Conservation (phyloP, 2,113 vertebrate genomes). For the Propithecus coquereli region DNA sequence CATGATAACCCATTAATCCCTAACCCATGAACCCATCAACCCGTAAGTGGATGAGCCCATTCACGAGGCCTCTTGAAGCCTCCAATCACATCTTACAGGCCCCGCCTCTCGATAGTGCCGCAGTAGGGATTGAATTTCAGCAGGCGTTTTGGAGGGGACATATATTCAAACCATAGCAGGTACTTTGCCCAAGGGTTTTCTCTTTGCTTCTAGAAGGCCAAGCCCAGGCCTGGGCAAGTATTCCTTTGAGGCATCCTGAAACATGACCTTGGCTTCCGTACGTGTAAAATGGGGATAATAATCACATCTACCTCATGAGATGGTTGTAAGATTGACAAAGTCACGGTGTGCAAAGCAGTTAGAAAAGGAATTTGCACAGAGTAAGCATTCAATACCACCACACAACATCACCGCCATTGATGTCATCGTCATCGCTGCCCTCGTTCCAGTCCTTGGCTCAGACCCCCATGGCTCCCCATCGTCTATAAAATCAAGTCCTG, state of each 20-base stretch:
- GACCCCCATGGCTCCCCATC: not conserved
- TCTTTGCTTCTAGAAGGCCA: not conserved
- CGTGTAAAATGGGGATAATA: not conserved
- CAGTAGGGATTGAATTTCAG: not conserved
- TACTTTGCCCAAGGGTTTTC: not conserved
- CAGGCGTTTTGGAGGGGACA: not conserved
- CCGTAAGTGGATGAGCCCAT: not conserved
- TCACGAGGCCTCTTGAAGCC: not conserved
- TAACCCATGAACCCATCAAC: not conserved
- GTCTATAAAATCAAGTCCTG: not conserved
- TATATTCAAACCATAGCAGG: not conserved
- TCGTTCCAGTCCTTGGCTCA: not conserved
- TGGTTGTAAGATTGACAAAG: not conserved
- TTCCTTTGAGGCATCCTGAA: not conserved
- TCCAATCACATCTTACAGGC: not conserved
- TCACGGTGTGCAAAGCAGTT: not conserved
- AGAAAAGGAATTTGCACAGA: not conserved
- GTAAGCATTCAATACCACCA: fast-evolving
- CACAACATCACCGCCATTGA: no score
- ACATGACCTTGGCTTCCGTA: not conserved
- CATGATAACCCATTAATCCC: not conserved
- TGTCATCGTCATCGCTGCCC: fast-evolving
- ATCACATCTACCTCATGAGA: not conserved
- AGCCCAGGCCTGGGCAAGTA: not conserved
- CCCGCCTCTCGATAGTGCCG: not conserved